Percentiles rank a stretch among this genome's conserved stretches.
phyloP scores from a whole-genome alignment of 1,140 invertebrate genomes.

The Drosophila kurseongensis region DNA sequence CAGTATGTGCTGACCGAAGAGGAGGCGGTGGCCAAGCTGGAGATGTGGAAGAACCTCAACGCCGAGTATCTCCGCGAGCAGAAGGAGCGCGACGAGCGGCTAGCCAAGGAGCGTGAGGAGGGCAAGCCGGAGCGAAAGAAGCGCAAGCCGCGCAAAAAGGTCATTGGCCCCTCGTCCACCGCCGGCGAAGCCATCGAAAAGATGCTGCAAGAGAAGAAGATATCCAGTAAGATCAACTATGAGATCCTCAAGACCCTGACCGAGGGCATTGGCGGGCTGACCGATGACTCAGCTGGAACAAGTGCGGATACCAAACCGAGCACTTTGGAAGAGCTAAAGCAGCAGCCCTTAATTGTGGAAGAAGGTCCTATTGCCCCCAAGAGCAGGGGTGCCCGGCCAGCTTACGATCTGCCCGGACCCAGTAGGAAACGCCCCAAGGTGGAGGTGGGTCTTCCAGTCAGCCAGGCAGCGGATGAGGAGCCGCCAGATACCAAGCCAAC shows the following conservation, averaged over 20 bases:
- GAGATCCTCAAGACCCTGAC: slow-evolving; percentile 93
- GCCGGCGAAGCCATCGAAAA: slow-evolving; percentile 97
- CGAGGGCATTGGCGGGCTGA: slow-evolving; percentile 54
- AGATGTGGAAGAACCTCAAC: slow-evolving; percentile 94
- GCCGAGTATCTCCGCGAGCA: slow-evolving; percentile 92
- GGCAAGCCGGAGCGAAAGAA: slow-evolving; percentile 92
- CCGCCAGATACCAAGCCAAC: slow-evolving; percentile 40
- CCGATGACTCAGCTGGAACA: slow-evolving; percentile 14
- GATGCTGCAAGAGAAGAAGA: slow-evolving; percentile 97
- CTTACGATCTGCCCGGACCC: slow-evolving; percentile 68
- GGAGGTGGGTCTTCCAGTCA: slow-evolving; percentile 68
- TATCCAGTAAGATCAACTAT: slow-evolving; percentile 99
- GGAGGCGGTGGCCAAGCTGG: slow-evolving; percentile 92
- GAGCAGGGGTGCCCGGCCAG: slow-evolving; percentile 48
- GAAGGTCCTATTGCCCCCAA: slow-evolving; percentile 63
- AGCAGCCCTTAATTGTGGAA: slow-evolving; percentile 62
- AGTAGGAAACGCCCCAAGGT: slow-evolving; percentile 67
- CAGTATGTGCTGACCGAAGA: slow-evolving; percentile 93
- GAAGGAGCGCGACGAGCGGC: slow-evolving; percentile 93
- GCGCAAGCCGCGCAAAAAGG: slow-evolving; percentile 87
- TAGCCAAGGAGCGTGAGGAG: slow-evolving; percentile 90
- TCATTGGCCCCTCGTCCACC: slow-evolving; percentile 89
- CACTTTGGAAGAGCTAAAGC: slow-evolving; percentile 50
- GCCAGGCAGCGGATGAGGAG: slow-evolving; percentile 15
- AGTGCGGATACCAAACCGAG: slow-evolving; percentile 43